Evolutionary conservation across 2,797 vertebrate genomes (phyloP).

Genomic region (Schizopygopsis malacanthus): DNA sequence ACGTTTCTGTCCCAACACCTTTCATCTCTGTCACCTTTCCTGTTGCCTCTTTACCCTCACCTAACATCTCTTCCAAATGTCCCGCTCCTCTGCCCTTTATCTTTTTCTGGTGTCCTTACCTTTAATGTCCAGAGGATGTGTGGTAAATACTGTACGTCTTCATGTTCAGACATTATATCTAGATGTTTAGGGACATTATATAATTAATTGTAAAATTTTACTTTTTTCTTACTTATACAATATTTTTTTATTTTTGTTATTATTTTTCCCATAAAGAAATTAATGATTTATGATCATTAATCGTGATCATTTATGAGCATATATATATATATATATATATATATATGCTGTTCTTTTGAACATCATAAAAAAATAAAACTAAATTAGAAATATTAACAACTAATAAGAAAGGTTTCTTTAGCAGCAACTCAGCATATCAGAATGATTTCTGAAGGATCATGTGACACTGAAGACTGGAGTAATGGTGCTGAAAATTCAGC

Average conservation of each 20-base stretch:
- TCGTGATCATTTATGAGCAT: no score
- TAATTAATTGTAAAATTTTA: background rate
- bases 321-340: background rate
- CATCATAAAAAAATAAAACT: background rate
- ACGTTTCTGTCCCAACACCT: slow-evolving; percentile 22
- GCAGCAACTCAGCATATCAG: background rate
- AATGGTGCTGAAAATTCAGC: background rate
- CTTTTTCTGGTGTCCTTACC: background rate
- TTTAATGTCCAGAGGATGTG: background rate
- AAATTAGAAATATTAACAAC: background rate
- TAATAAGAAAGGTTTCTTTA: background rate
- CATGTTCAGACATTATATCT: background rate
- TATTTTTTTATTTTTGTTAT: no score
- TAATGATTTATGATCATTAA: no score
- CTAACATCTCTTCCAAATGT: background rate
- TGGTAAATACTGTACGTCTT: background rate
- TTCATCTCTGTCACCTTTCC: slow-evolving; percentile 19
- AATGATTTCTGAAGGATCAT: background rate
- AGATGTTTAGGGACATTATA: no score
- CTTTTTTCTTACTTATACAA: background rate
- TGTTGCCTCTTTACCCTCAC: background rate
- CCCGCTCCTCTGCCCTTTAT: background rate
- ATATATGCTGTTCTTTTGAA: background rate
- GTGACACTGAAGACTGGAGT: background rate
- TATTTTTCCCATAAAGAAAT: no score